phyloP scores from a whole-genome alignment of 2,888 invertebrate species.

The Formica aserva region DNA sequence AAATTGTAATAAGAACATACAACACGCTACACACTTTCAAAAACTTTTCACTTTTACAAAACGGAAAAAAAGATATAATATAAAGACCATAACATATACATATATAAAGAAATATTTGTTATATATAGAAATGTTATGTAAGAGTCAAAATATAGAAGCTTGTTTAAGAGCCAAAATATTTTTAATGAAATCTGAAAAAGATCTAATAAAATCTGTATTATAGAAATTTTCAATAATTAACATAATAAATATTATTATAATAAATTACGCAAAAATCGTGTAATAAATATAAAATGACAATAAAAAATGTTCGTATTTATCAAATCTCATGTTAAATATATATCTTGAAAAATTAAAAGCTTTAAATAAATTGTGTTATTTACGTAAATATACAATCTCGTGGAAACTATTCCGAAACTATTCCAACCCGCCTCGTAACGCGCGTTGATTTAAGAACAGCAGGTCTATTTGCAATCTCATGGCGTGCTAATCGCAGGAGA shows the following conservation, averaged over 20 bases:
- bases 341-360: not conserved
- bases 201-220: not conserved
- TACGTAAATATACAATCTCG: not conserved
- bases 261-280: not conserved
- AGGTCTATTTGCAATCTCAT: slow-evolving; percentile 60
- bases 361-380: not conserved
- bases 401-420: not conserved
- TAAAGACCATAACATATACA: no score
- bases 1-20: slow-evolving; percentile 67
- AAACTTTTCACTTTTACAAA: no score
- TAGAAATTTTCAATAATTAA: not conserved
- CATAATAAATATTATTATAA: not conserved
- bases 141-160: no score
- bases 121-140: no score
- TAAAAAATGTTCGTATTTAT: not conserved
- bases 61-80: no score
- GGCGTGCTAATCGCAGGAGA: slow-evolving; percentile 63
- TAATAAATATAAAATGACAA: not conserved
- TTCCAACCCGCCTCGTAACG: not conserved
- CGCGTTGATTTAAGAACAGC: slow-evolving; percentile 1
- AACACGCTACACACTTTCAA: slow-evolving; percentile 59
- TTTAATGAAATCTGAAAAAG: not conserved
- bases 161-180: not conserved
- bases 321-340: not conserved
- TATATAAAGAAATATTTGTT: not conserved